These are phyloP conservation scores for Sigmodon hispidus DNA, from an alignment of 2,113 vertebrate species.

Conservation along the genomic window DNA sequence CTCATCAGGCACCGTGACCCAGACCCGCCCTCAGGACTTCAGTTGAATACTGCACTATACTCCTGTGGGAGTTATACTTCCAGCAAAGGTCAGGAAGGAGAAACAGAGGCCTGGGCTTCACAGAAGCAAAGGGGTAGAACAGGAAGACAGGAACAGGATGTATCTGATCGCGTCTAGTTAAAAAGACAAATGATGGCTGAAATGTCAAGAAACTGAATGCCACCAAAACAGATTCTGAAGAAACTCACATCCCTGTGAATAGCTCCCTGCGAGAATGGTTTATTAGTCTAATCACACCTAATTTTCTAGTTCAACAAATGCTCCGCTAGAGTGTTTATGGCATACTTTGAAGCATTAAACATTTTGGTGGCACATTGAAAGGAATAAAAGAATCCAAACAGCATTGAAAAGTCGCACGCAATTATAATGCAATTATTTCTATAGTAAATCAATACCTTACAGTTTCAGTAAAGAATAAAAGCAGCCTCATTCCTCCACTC, in stretches of 20 bases:
- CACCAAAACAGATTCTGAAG: not conserved
- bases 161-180: not conserved
- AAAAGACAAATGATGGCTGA: not conserved
- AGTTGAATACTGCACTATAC: not conserved
- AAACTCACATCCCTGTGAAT: not conserved
- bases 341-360: slow-evolving; percentile 9
- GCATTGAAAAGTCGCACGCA: slow-evolving; percentile 12
- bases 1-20: no score
- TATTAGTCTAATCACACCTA: slow-evolving; percentile 42
- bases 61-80: not conserved
- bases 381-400: slow-evolving; percentile 31
- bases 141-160: not conserved
- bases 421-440: slow-evolving; percentile 51
- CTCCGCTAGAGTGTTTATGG: not conserved
- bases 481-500: not conserved
- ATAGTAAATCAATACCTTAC: slow-evolving; percentile 6
- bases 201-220: not conserved
- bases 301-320: slow-evolving; percentile 63
- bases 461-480: slow-evolving; percentile 18
- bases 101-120: not conserved
- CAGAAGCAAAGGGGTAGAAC: not conserved
- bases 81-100: not conserved
- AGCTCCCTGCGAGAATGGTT: not conserved
- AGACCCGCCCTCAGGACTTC: no score
- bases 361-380: slow-evolving; percentile 16